A percentile compares a stretch with the other conserved stretches of the same genome.
phyloP scores from a whole-genome alignment of 1,140 invertebrate genomes.

The Pristionchus pacificus region DNA sequence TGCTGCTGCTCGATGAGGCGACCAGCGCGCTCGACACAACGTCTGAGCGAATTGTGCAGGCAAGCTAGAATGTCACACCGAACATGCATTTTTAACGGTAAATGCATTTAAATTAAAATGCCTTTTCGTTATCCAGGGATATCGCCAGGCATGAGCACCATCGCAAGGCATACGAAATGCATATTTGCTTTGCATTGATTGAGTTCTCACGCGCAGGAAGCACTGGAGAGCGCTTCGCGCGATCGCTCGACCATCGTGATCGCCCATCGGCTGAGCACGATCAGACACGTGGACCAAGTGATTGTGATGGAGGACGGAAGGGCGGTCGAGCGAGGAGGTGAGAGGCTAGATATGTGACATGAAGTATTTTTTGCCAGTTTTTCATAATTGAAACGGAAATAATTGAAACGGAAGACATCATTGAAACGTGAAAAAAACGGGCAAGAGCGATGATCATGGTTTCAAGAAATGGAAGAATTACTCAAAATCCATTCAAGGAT shows the following conservation, averaged over 20 bases:
- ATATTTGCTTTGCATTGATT: no score
- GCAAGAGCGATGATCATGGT: no score
- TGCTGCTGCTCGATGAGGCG: background rate
- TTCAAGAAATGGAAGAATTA: no score
- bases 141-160: no score
- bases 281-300: slow-evolving; percentile 69
- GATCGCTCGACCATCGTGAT: slow-evolving; percentile 73
- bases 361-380: background rate
- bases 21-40: background rate
- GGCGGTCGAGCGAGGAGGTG: slow-evolving; percentile 44
- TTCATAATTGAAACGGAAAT: background rate
- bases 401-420: background rate
- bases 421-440: background rate
- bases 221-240: slow-evolving; percentile 45
- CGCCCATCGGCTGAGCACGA: slow-evolving; percentile 67
- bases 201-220: no score
- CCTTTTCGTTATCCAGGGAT: no score
- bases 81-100: no score
- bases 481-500: no score
- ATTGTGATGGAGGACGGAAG: slow-evolving; percentile 39
- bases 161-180: no score
- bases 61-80: no score
- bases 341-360: background rate
- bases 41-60: background rate
- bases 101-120: no score